These are phyloP conservation scores for Limnephilus marmoratus DNA, from an alignment of 2,888 invertebrate species.

Conservation along the genomic window DNA sequence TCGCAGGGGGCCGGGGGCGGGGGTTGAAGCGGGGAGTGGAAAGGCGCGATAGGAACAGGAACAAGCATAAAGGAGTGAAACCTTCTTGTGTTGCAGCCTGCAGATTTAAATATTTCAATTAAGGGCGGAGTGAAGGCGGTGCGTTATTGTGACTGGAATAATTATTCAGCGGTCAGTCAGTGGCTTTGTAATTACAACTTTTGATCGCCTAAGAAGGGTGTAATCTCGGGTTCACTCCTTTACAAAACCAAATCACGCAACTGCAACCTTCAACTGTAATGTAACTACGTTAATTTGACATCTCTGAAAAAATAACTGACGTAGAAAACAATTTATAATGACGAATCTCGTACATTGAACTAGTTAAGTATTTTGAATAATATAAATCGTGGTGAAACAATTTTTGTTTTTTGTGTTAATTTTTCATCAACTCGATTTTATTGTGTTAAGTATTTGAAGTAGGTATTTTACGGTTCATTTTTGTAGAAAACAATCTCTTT, in stretches of 20 bases:
- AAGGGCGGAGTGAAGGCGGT: constrained; percentile 22
- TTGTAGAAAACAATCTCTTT: too few species aligned
- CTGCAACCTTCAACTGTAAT: not conserved
- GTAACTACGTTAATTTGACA: not conserved
- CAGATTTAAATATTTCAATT: constrained; percentile 54
- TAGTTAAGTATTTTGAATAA: too few species aligned
- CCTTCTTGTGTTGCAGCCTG: constrained; percentile 46
- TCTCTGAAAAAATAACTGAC: too few species aligned
- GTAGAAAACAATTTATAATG: too few species aligned
- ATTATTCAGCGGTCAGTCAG: constrained; percentile 25
- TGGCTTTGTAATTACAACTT: not conserved
- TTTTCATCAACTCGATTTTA: too few species aligned
- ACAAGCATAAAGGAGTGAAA: not conserved
- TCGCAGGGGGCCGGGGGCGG: constrained; percentile 40
- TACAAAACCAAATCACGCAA: not conserved
- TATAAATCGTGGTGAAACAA: too few species aligned
- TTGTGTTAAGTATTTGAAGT: not conserved
- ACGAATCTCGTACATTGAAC: too few species aligned
- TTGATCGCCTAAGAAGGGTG: not conserved
- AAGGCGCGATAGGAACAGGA: constrained; percentile 34
- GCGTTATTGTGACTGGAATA: constrained; percentile 4
- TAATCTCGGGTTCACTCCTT: not conserved
- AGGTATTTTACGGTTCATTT: not conserved
- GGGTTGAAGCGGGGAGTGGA: not conserved
- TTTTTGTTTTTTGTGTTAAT: too few species aligned